Evolutionary conservation across 92 coral and sea anemone species (phyloP).

Genomic region (Desmophyllum pertusum): DNA sequence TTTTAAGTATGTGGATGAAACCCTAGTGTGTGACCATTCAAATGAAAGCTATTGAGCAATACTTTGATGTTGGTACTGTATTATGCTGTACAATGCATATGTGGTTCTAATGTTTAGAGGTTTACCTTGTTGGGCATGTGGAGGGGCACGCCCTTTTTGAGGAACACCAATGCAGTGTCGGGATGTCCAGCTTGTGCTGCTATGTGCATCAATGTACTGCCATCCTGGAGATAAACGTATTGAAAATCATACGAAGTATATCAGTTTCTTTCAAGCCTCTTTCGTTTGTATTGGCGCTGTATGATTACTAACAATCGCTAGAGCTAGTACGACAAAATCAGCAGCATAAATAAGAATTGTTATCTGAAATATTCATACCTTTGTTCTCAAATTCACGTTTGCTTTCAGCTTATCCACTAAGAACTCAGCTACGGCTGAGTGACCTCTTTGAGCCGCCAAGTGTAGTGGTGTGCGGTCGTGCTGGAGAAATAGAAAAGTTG

Average conservation of each 20-base stretch:
- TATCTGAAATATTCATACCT: slow-evolving; percentile 40
- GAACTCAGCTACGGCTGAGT: slow-evolving; percentile 85
- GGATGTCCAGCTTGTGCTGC: slow-evolving; percentile 97
- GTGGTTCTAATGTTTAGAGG: too few species aligned
- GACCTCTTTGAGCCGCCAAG: slow-evolving; percentile 92
- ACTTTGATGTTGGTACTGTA: neutral
- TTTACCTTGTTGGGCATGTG: slow-evolving; percentile 99
- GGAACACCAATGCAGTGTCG: slow-evolving; percentile 90
- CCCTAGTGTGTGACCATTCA: neutral
- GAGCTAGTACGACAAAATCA: neutral
- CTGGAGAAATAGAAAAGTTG: slow-evolving; percentile 46
- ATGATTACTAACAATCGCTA: neutral
- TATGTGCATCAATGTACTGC: slow-evolving; percentile 94
- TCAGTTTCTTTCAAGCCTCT: neutral
- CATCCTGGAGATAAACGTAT: slow-evolving; percentile 65
- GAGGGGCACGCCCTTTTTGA: slow-evolving; percentile 96
- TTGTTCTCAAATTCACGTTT: slow-evolving; percentile 89
- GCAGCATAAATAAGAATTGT: neutral
- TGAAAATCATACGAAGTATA: neutral
- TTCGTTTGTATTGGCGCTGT: neutral
- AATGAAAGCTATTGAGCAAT: neutral
- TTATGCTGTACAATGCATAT: neutral
- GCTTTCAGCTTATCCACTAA: slow-evolving; percentile 94
- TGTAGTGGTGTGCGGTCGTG: slow-evolving; percentile 95
- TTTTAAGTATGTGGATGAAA: neutral